These are phyloP conservation scores for Conus canariensis DNA, from an alignment of 2,888 invertebrate species.

Conservation along the genomic window DNA sequence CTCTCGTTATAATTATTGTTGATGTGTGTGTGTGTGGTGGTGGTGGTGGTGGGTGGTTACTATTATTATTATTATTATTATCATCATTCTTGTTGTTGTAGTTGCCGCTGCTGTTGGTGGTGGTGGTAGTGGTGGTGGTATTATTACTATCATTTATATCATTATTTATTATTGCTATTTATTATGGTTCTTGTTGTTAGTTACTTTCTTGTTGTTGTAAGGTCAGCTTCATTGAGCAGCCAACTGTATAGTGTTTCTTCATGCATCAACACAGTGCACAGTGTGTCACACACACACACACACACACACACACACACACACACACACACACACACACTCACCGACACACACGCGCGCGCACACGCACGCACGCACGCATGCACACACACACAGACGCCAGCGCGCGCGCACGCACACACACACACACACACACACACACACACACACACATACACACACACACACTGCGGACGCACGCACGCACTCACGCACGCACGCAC, in stretches of 20 bases:
- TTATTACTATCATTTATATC: too few species aligned
- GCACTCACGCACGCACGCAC: constrained; percentile 2
- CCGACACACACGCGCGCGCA: neutral
- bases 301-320: constrained; percentile 2
- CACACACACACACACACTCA: neutral
- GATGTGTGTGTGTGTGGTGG: neutral
- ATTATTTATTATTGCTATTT: too few species aligned
- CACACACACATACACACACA: neutral
- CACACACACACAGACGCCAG: neutral
- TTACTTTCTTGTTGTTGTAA: too few species aligned
- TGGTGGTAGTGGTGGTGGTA: too few species aligned
- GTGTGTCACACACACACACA: neutral
- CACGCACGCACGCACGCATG: neutral
- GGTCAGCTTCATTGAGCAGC: too few species aligned
- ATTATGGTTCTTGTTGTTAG: too few species aligned
- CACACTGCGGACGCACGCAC: neutral
- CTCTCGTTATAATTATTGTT: neutral
- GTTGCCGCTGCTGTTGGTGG: too few species aligned
- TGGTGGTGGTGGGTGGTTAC: too few species aligned
- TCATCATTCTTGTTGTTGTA: too few species aligned
- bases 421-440: neutral
- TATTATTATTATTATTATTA: too few species aligned
- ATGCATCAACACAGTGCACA: neutral
- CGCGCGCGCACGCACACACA: neutral
- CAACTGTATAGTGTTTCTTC: neutral